These are phyloP conservation scores for Brachypterus glaber DNA, from an alignment of 2,888 invertebrate genomes.

Conservation along the genomic window DNA sequence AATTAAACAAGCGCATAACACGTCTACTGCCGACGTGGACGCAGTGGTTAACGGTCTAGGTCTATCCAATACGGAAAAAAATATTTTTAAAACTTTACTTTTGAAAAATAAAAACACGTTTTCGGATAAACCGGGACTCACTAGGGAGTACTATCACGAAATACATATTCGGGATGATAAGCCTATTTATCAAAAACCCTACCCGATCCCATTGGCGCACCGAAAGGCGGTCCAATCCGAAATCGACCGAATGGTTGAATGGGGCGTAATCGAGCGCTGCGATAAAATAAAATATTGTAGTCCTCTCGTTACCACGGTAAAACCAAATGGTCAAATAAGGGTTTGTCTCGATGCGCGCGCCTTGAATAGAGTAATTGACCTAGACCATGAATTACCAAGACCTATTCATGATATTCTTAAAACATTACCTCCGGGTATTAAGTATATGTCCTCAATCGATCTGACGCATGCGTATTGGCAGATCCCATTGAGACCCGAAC, in stretches of 20 bases:
- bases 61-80: no score
- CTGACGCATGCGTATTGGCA: no score
- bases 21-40: no score
- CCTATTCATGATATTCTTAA: conserved; percentile 17
- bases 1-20: no score
- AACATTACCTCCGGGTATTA: conserved; percentile 14
- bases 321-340: conserved; percentile 7
- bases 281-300: no score
- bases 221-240: conserved; percentile 6
- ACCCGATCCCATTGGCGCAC: conserved; percentile 9
- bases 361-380: conserved; percentile 11
- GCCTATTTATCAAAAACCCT: conserved; percentile 8
- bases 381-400: conserved; percentile 12
- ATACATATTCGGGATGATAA: conserved; percentile 5
- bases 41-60: no score
- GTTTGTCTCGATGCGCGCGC: conserved; percentile 11
- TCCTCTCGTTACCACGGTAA: no score
- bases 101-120: no score
- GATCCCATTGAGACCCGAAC: conserved; percentile 14
- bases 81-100: no score
- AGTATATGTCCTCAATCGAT: conserved; percentile 19
- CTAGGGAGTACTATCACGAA: conserved; percentile 5
- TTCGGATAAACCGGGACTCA: conserved; percentile 8
- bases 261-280: conserved; percentile 10
- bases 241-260: conserved; percentile 8